phyloP scores from a whole-genome alignment of 2,113 vertebrate species.

The Caranx ignobilis region DNA sequence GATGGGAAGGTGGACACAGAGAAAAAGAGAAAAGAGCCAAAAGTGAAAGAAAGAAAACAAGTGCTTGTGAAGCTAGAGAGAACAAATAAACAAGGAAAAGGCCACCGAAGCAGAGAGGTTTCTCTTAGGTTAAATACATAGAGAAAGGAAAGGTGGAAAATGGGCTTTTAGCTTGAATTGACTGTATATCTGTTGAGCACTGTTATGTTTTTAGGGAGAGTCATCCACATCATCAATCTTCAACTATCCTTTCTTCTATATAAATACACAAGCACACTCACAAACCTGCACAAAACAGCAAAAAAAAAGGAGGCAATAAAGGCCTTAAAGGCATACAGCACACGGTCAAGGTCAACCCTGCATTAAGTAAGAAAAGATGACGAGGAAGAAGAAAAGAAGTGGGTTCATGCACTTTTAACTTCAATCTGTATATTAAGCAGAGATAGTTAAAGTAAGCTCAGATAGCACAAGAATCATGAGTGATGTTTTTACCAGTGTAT shows the following conservation, averaged over 20 bases:
- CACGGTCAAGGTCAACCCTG: constrained; percentile 8
- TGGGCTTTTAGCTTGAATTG: constrained; percentile 43
- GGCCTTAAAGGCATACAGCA: constrained; percentile 1
- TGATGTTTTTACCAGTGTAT: constrained; percentile 86
- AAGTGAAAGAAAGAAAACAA: constrained; percentile 24
- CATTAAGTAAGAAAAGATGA: constrained; percentile 8
- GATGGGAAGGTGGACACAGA: constrained; percentile 32
- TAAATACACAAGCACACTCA: not conserved
- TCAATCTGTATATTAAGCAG: not conserved
- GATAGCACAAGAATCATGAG: not conserved
- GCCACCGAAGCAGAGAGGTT: constrained; percentile 5
- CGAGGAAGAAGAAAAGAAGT: not conserved
- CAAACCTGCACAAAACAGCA: not conserved
- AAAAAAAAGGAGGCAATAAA: constrained; percentile 22
- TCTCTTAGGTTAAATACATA: constrained; percentile 24
- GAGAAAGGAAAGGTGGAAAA: constrained; percentile 21
- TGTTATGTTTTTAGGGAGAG: constrained; percentile 10
- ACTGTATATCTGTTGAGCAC: constrained; percentile 29
- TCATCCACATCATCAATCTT: constrained; percentile 18
- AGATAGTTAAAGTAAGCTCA: not conserved
- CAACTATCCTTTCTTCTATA: not conserved
- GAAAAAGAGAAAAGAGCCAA: constrained; percentile 37
- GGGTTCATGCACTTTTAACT: not conserved
- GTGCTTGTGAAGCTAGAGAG: constrained; percentile 39
- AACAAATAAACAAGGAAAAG: constrained; percentile 22